Base-by-base conservation (phyloP, 2,113 vertebrate genomes). In the Mesocricetus auratus region DNA sequence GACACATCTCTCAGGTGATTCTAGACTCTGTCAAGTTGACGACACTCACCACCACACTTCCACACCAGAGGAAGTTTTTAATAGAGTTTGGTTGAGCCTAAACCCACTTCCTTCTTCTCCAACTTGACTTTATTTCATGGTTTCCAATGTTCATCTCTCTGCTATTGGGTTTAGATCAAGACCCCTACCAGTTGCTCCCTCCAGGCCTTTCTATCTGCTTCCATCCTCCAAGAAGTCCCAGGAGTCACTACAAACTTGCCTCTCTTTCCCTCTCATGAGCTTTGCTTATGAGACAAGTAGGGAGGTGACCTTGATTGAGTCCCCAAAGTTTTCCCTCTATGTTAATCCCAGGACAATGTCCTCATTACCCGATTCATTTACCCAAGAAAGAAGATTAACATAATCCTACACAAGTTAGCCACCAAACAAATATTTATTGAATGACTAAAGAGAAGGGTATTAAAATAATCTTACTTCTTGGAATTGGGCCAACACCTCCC, bases 401-500 rank as follows among this genome's bases (percentile, higher is more conserved):
- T 75, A 95, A 89, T 94, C 64, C 95, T 89, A 1, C 13, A 87
- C 62, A 91, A 86, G 47, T 53, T 66, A 91, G 53, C 60, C 60
- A 64, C 39, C 60, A 69, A 92, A n/a, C 56, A 91, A 93, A 71
- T 83, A 96, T 47, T 89, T 96, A 74, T 33, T 22, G 17, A 91
- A 79, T 45, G 47, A 50, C 64, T 93, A 53, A 89, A 83, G 39
- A 79, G 64, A 5, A 73, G 12, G 53, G 88, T 71, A 68, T 53
- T 88, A 83, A 85, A 83, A 83, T 90, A 83, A 94, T 62, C 82
- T 90, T 62, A 69, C 58, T 64, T 88, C 81, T 91, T 94, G 62
- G 47, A 78, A 24, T 50, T 79, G 22, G 47, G 56, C 24, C 90
- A 93, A 66, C 1, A 24, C 15, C 21, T 50, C 39, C n/a, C 58